A percentile compares a stretch with the other conserved stretches of the same genome.
Evolutionary conservation across 2,113 vertebrate species (phyloP).

Genomic region (Syrrhaptes paradoxus): DNA sequence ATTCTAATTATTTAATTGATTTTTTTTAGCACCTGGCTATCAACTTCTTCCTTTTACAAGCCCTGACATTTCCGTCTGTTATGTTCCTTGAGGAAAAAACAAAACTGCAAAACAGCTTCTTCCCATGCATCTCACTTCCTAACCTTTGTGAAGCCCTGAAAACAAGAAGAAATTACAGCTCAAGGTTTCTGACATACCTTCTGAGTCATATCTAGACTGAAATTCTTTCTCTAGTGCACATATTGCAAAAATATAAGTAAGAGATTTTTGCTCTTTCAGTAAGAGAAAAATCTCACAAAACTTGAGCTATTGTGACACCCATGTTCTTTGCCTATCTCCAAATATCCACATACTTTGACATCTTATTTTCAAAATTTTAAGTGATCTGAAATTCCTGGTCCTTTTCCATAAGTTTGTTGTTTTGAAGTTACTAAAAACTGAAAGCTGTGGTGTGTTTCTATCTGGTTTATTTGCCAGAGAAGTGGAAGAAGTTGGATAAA

Average conservation of each 20-base stretch:
- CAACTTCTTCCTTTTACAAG: background rate
- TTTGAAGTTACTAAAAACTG: background rate
- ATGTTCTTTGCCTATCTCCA: background rate
- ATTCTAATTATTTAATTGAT: background rate
- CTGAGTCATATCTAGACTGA: background rate
- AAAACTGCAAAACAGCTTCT: background rate
- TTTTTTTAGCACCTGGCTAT: conserved; percentile 2
- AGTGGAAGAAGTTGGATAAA: background rate
- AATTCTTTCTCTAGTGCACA: background rate
- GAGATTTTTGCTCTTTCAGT: background rate
- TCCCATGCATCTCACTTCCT: background rate
- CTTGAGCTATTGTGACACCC: fast-evolving
- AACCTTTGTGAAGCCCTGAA: background rate
- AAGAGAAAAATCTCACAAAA: background rate
- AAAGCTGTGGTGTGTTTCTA: background rate
- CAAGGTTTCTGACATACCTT: background rate
- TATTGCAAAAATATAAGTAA: background rate
- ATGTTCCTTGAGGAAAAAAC: background rate
- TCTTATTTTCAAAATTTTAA: background rate
- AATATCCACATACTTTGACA: background rate
- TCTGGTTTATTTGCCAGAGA: background rate
- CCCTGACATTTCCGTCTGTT: background rate
- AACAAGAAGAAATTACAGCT: background rate
- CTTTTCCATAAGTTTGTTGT: background rate
- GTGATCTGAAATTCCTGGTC: background rate